These are phyloP conservation scores for Carollia perspicillata DNA, from an alignment of 2,113 vertebrate genomes.

Conservation along the genomic window DNA sequence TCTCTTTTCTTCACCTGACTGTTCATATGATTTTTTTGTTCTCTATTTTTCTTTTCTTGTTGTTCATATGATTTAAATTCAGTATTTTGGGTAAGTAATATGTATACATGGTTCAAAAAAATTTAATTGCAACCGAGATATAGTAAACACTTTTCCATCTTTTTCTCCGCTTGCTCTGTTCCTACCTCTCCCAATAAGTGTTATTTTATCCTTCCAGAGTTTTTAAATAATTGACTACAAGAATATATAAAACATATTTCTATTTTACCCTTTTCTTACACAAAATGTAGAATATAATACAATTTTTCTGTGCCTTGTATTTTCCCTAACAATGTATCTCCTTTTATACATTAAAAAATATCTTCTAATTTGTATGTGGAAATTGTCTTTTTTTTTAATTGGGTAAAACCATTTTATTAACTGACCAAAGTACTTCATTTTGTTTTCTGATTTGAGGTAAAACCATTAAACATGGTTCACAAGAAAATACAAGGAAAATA, in stretches of 20 bases:
- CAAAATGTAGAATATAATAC: not conserved
- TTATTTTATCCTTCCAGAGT: not conserved
- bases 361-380: not conserved
- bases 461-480: no score
- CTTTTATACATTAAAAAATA: not conserved
- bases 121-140: not conserved
- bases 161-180: not conserved
- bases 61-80: not conserved
- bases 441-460: no score
- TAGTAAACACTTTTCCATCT: not conserved
- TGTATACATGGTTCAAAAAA: not conserved
- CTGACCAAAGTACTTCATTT: no score
- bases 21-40: not conserved
- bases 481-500: no score
- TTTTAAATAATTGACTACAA: not conserved
- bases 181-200: not conserved
- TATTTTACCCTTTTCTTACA: slow-evolving; percentile 6
- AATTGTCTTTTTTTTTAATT: no score
- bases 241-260: not conserved
- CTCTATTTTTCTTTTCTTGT: not conserved
- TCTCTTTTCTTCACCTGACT: not conserved
- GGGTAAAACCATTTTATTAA: no score
- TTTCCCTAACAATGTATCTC: not conserved
- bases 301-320: not conserved
- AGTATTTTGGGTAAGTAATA: not conserved